Evolutionary conservation across 2,888 invertebrate species (phyloP), one percentile per base, ranked within the genome.

Genomic region (Perdita meconis): DNA sequence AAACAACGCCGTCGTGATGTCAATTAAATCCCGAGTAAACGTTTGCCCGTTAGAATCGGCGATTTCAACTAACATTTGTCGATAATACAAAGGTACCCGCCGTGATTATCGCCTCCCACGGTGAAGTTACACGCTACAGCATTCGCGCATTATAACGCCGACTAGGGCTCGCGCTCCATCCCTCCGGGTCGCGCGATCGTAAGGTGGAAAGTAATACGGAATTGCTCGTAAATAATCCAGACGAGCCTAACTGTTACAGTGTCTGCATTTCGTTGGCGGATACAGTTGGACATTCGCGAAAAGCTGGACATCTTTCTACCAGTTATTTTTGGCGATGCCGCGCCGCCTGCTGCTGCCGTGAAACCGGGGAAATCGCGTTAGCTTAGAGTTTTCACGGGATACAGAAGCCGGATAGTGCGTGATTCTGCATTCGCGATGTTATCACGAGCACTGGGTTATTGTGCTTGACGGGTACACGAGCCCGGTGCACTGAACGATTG

Each of bases 241-340:
- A 13, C 26, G 13, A 34, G 44, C 30, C 38, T 42, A 30, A n/a
- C 19, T 42, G 34, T 16, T 34, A 22, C 30, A 44, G 19, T 53
- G 50, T 63, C 63, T 60, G 53, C 53, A 47, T 57, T 61, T 56
- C 12, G 19, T 22, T 24, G 6, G 47, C 13, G 50, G 13, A 22
- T 40, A 5, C 38, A 22, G 22, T 63, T 22, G 44, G 38, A 59
- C 60, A 55, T 65, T 68, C 75, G 75, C 72, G 75, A 72, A 67
- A 44, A 63, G 56, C 10, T 36, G 75, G 56, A 67, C 60, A 67
- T 75, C 75, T 75, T 81, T 79, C 80, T 75, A 42, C 61, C 6
- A 55, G 66, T 69, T 68, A 59, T 44, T 69, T 78, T 68, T 26
- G 19, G 57, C 55, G 30, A 34, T 68, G 66, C 65, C 72, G 69